Evolutionary conservation across 2,113 vertebrate genomes (phyloP), one percentile per base, ranked within the genome.

Genomic region (Notiomystis cincta): DNA sequence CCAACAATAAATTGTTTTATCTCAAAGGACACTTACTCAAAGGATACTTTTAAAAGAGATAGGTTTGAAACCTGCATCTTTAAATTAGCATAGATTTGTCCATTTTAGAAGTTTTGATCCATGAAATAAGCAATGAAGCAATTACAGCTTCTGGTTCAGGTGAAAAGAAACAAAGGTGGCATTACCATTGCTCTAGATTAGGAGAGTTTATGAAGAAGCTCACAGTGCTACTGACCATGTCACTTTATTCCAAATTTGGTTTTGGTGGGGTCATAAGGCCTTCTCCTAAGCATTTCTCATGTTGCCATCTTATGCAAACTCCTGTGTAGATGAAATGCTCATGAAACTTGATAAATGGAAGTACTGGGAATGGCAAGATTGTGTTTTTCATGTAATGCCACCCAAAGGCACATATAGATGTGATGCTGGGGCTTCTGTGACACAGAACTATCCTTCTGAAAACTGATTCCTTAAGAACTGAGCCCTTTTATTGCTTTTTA

Each of bases 231-330:
- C 37, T 45, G 0, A 31, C 30, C 9, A 11, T 67, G 35, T 64
- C 10, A 12, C 17, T 82, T 69, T 25, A 20, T 89, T 70, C 30
- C 40, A 44, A 1, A 48, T 80, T 48, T 18, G 13, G 3, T 15
- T 82, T 82, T 80, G 47, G 31, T 0, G 0, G 33, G 6, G 37
- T 77, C n/a, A n/a, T 56, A 60, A 64, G 23, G 27, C 33, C 7
- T 53, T 57, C 7, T 71, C 14, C 27, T 54, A 0, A 21, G 12
- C 5, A 27, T 57, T 87, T 77, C 12, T 71, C 9, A 5, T 76
- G 27, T 31, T 5, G 2, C 33, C 58, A 62, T 37, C 51, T 56
- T 56, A n/a, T 5, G 42, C 54, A 62, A 70, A 78, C 42, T 60
- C 51, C 23, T 35, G 1, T n/a, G 11, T 27, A 38, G 60, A 23